Percentiles rank a stretch among this genome's conserved stretches.
Conservation (phyloP, 2,888 invertebrate genomes). For the Brachypalpus laphriformis region DNA sequence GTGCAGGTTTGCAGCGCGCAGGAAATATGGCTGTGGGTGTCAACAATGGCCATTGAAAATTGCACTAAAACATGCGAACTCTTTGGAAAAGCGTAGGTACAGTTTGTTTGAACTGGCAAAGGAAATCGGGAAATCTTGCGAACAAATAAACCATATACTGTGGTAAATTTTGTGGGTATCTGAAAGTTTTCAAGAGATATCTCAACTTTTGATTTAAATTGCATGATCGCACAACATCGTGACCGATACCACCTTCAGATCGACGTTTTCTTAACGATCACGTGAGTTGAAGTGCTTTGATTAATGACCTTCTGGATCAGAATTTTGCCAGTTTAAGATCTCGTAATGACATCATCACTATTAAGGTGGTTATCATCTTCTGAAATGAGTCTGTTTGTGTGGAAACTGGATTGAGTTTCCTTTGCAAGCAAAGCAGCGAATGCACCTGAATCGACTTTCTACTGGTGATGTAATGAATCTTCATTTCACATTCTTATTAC, state of each 20-base stretch:
- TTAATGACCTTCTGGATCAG: background rate
- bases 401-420: background rate
- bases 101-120: background rate
- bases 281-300: background rate
- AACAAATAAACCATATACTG: background rate
- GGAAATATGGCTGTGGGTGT: slow-evolving; percentile 57
- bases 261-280: background rate
- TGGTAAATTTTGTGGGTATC: too few relatives aligned
- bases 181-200: background rate
- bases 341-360: background rate
- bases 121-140: slow-evolving; percentile 6
- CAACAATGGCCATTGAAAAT: slow-evolving; percentile 52
- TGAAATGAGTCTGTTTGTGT: background rate
- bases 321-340: background rate
- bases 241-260: slow-evolving; percentile 7
- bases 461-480: background rate
- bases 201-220: slow-evolving; percentile 3
- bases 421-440: too few relatives aligned
- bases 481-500: background rate
- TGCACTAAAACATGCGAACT: slow-evolving; percentile 54
- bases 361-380: background rate
- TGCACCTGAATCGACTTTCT: background rate
- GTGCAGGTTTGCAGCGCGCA: slow-evolving; percentile 6
- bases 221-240: slow-evolving; percentile 10
- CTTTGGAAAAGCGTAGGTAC: slow-evolving; percentile 6